Conservation (phyloP, 2,797 vertebrate species). For the Pyrocephalus nanus region DNA sequence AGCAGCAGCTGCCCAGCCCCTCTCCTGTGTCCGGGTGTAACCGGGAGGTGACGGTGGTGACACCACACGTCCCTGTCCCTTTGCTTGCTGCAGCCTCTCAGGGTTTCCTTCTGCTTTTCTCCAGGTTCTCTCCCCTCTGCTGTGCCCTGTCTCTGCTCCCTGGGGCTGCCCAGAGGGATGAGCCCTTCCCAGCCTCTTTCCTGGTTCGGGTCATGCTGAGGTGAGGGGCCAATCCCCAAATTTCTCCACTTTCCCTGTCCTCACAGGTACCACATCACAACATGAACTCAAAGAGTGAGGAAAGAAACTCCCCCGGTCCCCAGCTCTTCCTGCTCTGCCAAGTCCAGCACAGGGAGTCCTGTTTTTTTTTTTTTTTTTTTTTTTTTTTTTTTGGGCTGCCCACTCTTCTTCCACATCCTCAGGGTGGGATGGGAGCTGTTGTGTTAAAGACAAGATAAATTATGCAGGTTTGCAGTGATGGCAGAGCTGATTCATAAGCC, state of each 20-base stretch:
- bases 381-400: not conserved
- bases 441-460: not conserved
- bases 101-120: not conserved
- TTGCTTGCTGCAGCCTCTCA: not conserved
- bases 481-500: conserved; percentile 43
- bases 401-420: not conserved
- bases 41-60: not conserved
- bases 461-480: not conserved
- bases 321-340: not conserved
- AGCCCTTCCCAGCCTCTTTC: not conserved
- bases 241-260: not conserved
- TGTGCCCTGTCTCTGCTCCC: not conserved
- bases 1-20: not conserved
- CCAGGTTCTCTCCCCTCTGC: not conserved
- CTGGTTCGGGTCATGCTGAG: accelerated
- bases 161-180: not conserved
- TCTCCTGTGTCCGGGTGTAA: not conserved
- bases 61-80: not conserved
- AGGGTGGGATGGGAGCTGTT: conserved; percentile 1
- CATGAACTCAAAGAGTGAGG: not conserved
- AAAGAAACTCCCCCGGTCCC: not conserved
- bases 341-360: not conserved
- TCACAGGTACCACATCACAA: accelerated
- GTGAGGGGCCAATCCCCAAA: not conserved
- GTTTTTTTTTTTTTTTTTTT: not conserved